phyloP scores from a whole-genome alignment of 2,113 vertebrate species.

The Eonycteris spelaea region DNA sequence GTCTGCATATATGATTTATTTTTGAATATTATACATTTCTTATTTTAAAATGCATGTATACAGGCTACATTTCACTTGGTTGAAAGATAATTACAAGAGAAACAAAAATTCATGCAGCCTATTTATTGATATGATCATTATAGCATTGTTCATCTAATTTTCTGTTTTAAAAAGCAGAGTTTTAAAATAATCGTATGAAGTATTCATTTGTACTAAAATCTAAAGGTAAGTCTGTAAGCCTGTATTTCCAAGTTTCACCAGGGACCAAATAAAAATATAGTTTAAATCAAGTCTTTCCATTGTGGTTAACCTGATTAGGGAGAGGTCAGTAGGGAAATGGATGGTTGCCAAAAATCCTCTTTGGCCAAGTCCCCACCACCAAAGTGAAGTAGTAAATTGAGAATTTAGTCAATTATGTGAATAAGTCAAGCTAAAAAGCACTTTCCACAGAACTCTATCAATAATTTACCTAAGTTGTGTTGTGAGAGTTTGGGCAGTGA shows the following conservation, averaged over 20 bases:
- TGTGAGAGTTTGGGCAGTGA: neutral
- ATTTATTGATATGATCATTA: neutral
- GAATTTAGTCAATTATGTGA: conserved; percentile 61
- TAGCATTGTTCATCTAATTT: neutral
- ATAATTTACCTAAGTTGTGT: conserved; percentile 60
- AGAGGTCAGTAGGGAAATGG: conserved; percentile 54
- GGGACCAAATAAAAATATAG: conserved; percentile 32
- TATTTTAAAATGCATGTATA: neutral
- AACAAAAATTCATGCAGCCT: neutral
- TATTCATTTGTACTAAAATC: neutral
- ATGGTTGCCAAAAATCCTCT: conserved; percentile 69
- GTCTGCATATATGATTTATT: neutral
- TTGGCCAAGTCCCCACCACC: conserved; percentile 36
- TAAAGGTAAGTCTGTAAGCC: neutral
- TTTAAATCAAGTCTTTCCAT: conserved; percentile 40
- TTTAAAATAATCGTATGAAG: neutral
- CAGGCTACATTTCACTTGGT: neutral
- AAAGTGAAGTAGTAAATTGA: conserved; percentile 65
- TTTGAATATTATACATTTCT: neutral
- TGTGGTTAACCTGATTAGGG: conserved; percentile 59
- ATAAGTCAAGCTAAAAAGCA: conserved; percentile 51
- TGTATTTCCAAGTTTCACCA: neutral
- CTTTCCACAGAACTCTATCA: conserved; percentile 52
- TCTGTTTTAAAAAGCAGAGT: neutral
- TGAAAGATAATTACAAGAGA: neutral